These are phyloP conservation scores for Oligia latruncula DNA, from an alignment of 2,888 invertebrate species.

Conservation along the genomic window DNA sequence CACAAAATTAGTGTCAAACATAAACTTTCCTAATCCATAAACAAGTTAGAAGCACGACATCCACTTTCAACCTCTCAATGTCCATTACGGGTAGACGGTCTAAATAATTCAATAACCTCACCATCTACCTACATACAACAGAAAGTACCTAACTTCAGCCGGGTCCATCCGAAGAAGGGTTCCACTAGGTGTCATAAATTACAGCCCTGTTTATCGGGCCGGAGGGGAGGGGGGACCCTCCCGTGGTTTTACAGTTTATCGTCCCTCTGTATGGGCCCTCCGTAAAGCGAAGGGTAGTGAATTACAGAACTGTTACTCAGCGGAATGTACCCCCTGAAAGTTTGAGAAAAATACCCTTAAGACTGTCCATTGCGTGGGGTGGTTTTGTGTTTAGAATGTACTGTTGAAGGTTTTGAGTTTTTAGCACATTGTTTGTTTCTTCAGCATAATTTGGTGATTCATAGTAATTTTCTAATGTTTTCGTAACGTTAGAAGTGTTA, in stretches of 20 bases:
- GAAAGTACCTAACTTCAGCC: conserved; percentile 61
- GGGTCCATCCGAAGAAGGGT: conserved; percentile 79
- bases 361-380: conserved; percentile 68
- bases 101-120: conserved; percentile 66
- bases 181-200: conserved; percentile 88
- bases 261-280: conserved; percentile 83
- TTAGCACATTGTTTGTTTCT: not conserved
- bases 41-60: conserved; percentile 45
- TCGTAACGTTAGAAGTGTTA: not conserved
- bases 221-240: conserved; percentile 84
- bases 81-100: conserved; percentile 61
- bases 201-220: conserved; percentile 87
- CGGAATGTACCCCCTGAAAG: conserved; percentile 80
- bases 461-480: not conserved
- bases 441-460: not conserved
- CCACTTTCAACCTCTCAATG: conserved; percentile 54
- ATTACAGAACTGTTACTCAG: conserved; percentile 85
- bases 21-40: conserved; percentile 48
- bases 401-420: conserved; percentile 14
- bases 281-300: conserved; percentile 81
- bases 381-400: conserved; percentile 39
- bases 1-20: conserved; percentile 8
- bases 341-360: conserved; percentile 69
- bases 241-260: conserved; percentile 89
- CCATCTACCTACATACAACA: conserved; percentile 58